Base-by-base conservation (phyloP, 2,888 invertebrate genomes). In the Linnaemya tessellans region DNA sequence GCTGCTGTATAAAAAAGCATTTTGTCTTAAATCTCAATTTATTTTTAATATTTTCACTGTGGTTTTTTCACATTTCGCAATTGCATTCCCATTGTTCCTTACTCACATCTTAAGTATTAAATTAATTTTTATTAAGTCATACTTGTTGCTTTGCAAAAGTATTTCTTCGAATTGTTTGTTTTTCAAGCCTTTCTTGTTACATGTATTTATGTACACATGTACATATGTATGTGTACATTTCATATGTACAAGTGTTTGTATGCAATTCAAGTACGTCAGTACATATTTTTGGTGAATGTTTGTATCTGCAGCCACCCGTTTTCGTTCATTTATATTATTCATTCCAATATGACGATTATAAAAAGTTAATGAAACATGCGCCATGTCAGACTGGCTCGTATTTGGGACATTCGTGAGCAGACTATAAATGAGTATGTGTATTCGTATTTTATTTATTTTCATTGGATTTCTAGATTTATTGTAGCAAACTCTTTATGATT, bases 341-440 rank as follows among this genome's bases (percentile, higher is more conserved):
- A 35, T 67, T 68, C 60, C n/a, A 56, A 78, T 78, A 64, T 68
- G 58, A 79, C 78, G 68, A 11, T 75, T 67, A 56, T 46, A 73
- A 78, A 78, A 64, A 84, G 68, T 75, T 43, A 80, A 77, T 81
- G 58, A 78, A 84, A 84, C 67, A 78, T 84, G 64, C 62, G 77
- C 46, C 75, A 60, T 77, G 77, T 75, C 62, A 80, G 65, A 18
- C 73, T 49, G 51, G 60, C 22, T 67, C 15, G 71, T 80, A 87
- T 86, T 86, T 86, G 60, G 84, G 86, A 86, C 81, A 84, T 65
- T 87, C 86, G 87, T 87, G 86, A 84, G 79, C 78, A 68, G 74
- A 86, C 77, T 87, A 67, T 80, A 70, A 82, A 86, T 84, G 64
- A 77, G 35, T 38, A 73, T n/a, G n/a, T n/a, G n/a, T 58, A 58